Percentiles rank a stretch among this genome's conserved stretches.
These are phyloP conservation scores for Helicoverpa assulta DNA, from an alignment of 2,888 invertebrate genomes.

Conservation along the genomic window DNA sequence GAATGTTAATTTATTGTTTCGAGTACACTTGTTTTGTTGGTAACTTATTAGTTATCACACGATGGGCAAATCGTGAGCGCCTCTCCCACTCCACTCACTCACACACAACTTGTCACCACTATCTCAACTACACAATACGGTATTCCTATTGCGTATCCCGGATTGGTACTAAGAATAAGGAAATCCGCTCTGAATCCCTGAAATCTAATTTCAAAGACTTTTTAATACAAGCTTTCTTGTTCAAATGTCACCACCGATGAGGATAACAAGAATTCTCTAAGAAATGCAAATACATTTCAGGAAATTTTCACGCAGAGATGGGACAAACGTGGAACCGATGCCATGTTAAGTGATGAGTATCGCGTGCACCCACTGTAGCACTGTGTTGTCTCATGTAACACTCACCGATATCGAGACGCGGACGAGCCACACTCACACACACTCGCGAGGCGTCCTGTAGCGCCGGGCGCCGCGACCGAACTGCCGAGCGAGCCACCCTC, in stretches of 20 bases:
- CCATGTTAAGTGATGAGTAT: slow-evolving; percentile 3
- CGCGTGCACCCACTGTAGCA: slow-evolving; percentile 20
- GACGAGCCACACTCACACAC: slow-evolving; percentile 46
- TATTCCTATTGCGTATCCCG: no score
- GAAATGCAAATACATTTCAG: background rate
- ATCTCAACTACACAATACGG: no score
- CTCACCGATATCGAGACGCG: slow-evolving; percentile 59
- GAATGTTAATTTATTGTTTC: no score
- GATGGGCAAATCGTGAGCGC: no score
- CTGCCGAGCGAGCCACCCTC: slow-evolving; percentile 18
- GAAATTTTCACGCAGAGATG: background rate
- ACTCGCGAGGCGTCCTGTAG: slow-evolving; percentile 34
- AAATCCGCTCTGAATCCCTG: no score
- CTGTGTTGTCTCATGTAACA: slow-evolving; percentile 39
- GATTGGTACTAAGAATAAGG: background rate
- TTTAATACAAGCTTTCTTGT: background rate
- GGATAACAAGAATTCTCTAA: background rate
- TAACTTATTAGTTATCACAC: no score
- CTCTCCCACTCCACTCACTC: no score
- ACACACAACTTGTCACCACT: no score
- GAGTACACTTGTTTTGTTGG: no score
- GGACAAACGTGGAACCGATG: background rate
- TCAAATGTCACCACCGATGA: background rate
- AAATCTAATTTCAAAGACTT: background rate
- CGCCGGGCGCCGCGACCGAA: slow-evolving; percentile 43